These are phyloP conservation scores for Anseranas semipalmata DNA, from an alignment of 2,113 vertebrate genomes.

Conservation along the genomic window DNA sequence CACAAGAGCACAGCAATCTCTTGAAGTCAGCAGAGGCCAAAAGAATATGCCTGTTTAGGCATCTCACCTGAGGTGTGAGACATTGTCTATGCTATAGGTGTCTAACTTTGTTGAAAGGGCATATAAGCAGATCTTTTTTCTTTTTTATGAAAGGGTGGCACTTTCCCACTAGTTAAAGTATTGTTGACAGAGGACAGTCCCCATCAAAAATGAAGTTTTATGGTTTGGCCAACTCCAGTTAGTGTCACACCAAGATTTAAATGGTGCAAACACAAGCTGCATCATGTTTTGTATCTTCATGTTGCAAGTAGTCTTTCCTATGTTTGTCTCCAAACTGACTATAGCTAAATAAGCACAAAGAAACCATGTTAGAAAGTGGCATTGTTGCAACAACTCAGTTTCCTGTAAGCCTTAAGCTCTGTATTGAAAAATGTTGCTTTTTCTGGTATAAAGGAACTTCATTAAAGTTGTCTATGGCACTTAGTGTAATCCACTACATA, in stretches of 20 bases:
- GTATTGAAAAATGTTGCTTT: neutral
- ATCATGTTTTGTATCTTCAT: neutral
- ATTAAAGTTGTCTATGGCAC: neutral
- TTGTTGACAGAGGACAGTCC: neutral
- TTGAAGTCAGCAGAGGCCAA: neutral
- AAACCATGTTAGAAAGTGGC: neutral
- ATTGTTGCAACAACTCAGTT: neutral
- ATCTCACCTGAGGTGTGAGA: neutral
- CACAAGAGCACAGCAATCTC: neutral
- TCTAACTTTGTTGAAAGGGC: neutral
- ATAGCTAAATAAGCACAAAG: neutral
- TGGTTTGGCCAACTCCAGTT: neutral
- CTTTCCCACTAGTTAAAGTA: neutral
- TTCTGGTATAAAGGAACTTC: neutral
- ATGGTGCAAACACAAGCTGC: neutral
- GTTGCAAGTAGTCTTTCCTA: neutral
- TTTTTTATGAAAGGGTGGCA: neutral
- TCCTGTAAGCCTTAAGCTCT: neutral
- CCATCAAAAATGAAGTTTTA: neutral
- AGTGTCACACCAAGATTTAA: neutral
- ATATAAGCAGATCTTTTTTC: neutral
- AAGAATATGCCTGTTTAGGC: neutral
- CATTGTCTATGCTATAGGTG: neutral
- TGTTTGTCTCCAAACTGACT: neutral
- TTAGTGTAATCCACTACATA: accelerated